Evolutionary conservation across 2,113 vertebrate genomes (phyloP).

Genomic region (Chlamydotis undulata): DNA sequence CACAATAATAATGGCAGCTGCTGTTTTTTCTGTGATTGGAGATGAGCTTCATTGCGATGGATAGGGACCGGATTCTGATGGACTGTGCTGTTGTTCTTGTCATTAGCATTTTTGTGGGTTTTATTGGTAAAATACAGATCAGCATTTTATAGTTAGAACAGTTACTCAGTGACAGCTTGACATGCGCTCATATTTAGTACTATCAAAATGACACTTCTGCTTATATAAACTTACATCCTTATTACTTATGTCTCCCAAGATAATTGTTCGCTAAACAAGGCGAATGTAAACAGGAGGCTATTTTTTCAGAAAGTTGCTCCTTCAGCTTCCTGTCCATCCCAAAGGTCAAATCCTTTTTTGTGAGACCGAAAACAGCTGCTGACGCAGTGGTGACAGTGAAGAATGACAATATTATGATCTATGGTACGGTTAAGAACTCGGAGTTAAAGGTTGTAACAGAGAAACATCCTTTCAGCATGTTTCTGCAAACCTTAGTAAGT

Average conservation of each 20-base stretch:
- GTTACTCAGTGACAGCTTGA: not conserved
- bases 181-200: slow-evolving; percentile 9
- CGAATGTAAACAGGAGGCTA: slow-evolving; percentile 55
- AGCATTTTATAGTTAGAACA: not conserved
- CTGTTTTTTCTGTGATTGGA: not conserved
- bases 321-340: slow-evolving; percentile 55
- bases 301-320: slow-evolving; percentile 50
- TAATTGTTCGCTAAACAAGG: slow-evolving; percentile 56
- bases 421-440: not conserved
- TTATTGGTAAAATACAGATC: slow-evolving; percentile 8
- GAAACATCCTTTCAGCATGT: slow-evolving; percentile 59
- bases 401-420: slow-evolving; percentile 53
- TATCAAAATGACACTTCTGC: slow-evolving; percentile 56
- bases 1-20: not conserved
- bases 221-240: slow-evolving; percentile 53
- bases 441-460: slow-evolving; percentile 32
- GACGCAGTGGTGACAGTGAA: slow-evolving; percentile 47
- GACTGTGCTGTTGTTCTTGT: not conserved
- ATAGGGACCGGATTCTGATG: not conserved
- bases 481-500: slow-evolving; percentile 44
- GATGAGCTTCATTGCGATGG: not conserved
- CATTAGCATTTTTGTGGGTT: not conserved
- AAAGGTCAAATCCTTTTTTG: slow-evolving; percentile 51
- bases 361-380: slow-evolving; percentile 36
- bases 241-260: slow-evolving; percentile 61